Conservation (phyloP, 2,797 vertebrate genomes). For the Enteromius fasciolatus region DNA sequence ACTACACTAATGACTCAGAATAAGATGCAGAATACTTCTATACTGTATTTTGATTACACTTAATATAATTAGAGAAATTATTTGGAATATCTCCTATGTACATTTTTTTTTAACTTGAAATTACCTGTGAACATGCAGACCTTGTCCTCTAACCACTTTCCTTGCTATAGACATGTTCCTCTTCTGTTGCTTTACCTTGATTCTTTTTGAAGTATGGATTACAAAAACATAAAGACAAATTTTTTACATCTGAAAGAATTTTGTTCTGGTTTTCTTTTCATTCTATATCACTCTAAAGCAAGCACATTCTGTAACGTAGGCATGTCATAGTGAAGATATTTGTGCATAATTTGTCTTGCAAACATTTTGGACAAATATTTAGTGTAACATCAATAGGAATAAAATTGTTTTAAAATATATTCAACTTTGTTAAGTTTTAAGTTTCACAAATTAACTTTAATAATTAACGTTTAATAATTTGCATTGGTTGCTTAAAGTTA, state of each 20-base stretch:
- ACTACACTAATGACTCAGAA: conserved; percentile 66
- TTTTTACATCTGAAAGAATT: neutral
- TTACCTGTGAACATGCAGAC: neutral
- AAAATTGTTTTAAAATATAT: neutral
- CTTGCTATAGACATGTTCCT: neutral
- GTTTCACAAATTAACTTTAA: neutral
- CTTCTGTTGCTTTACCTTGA: neutral
- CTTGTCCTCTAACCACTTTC: neutral
- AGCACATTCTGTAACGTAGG: neutral
- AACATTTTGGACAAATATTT: conserved; percentile 3
- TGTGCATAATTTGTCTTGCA: neutral
- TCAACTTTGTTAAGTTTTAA: neutral
- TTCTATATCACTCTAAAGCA: neutral
- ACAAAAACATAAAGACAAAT: neutral
- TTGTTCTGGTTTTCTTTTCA: neutral
- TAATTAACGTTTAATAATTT: conserved; percentile 34
- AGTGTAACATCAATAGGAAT: neutral
- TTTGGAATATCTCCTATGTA: conserved; percentile 3
- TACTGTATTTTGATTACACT: neutral
- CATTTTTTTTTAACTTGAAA: neutral
- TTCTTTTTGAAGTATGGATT: neutral
- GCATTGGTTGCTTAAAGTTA: neutral
- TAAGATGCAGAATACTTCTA: conserved; percentile 23
- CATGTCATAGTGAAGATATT: neutral
- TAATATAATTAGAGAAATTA: conserved; percentile 6